phyloP scores from a whole-genome alignment of 2,888 invertebrate genomes.

The Drosophila sordidapex region DNA sequence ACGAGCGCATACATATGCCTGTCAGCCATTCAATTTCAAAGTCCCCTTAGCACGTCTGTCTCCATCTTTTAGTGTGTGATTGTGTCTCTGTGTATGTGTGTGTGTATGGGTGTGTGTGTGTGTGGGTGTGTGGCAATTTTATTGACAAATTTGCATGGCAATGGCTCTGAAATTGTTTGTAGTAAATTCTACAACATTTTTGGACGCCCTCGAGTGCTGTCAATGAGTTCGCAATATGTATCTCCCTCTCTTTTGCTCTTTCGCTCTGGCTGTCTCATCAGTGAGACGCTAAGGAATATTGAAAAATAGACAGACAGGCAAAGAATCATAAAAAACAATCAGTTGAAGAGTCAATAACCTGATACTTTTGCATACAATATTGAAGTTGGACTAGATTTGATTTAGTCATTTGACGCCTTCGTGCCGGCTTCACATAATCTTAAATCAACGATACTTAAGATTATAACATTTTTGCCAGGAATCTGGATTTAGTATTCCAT shows the following conservation, averaged over 20 bases:
- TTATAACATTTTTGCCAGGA: not conserved
- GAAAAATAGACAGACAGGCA: constrained; percentile 21
- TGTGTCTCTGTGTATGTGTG: constrained; percentile 16
- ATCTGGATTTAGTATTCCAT: not conserved
- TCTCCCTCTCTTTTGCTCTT: not conserved
- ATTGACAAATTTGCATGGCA: constrained; percentile 69
- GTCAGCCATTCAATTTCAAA: constrained; percentile 34
- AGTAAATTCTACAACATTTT: constrained; percentile 34
- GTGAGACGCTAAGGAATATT: constrained; percentile 19
- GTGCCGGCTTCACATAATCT: not conserved
- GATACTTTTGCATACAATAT: constrained; percentile 10
- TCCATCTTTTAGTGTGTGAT: constrained; percentile 1
- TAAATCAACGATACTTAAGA: not conserved
- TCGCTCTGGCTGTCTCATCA: not conserved
- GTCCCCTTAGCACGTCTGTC: constrained; percentile 17
- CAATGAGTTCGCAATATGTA: constrained; percentile 32
- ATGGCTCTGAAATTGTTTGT: constrained; percentile 51
- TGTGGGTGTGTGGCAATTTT: constrained; percentile 42
- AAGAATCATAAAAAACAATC: constrained; percentile 15
- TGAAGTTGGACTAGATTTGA: not conserved
- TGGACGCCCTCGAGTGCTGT: constrained; percentile 48
- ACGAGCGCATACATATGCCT: constrained; percentile 34
- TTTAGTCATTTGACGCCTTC: not conserved
- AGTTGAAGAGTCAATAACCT: constrained; percentile 17
- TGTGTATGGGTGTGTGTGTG: constrained; percentile 13